A percentile compares a stretch with the other conserved stretches of the same genome.
These are phyloP conservation scores for Paguma larvata DNA, from an alignment of 2,797 vertebrate species.

Conservation along the genomic window DNA sequence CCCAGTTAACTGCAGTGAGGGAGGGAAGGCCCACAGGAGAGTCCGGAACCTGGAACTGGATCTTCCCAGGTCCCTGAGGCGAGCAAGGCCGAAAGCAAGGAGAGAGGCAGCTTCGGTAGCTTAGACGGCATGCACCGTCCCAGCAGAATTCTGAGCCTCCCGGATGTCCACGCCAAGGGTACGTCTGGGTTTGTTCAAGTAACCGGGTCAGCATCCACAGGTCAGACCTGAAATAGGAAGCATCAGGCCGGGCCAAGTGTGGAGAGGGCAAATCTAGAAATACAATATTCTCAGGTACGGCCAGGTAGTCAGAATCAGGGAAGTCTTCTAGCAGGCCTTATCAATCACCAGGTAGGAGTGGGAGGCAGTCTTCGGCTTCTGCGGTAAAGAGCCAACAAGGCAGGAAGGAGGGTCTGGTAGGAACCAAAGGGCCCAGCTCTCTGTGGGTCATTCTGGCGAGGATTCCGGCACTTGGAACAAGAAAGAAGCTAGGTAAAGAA, in stretches of 20 bases:
- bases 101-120: background rate
- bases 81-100: background rate
- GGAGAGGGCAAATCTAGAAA: background rate
- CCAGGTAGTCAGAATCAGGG: background rate
- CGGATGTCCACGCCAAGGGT: background rate
- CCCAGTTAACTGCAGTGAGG: slow-evolving; percentile 59
- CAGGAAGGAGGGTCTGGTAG: background rate
- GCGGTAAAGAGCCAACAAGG: background rate
- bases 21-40: slow-evolving; percentile 41
- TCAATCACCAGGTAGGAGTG: background rate
- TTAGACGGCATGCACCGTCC: background rate
- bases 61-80: background rate
- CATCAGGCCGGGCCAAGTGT: background rate
- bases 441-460: background rate
- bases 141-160: background rate
- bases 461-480: background rate
- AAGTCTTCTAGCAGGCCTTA: background rate
- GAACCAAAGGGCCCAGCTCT: background rate
- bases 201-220: background rate
- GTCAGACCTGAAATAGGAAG: background rate
- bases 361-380: background rate
- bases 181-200: background rate
- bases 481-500: background rate
- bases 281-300: background rate
- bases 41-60: slow-evolving; percentile 43